A percentile compares a stretch with the other conserved stretches of the same genome.
phyloP scores from a whole-genome alignment of 2,113 vertebrate genomes.

The Pachycephala philippinensis region DNA sequence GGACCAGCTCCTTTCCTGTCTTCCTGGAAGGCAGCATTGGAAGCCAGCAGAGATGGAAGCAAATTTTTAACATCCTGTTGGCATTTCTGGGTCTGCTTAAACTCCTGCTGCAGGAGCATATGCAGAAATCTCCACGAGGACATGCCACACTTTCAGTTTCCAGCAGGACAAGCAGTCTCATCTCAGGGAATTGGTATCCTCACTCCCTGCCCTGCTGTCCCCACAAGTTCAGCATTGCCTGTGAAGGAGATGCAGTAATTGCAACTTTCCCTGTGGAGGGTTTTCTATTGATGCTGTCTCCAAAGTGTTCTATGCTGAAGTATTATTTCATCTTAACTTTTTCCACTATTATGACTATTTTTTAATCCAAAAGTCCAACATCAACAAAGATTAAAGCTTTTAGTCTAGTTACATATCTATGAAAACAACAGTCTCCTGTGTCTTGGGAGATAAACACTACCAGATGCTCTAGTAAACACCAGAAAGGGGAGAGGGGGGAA shows the following conservation, averaged over 20 bases:
- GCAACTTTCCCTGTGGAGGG: neutral
- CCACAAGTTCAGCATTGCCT: neutral
- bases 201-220: neutral
- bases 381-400: conserved; percentile 52
- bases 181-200: neutral
- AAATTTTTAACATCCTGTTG: neutral
- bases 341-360: conserved; percentile 31
- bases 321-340: conserved; percentile 34
- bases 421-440: conserved; percentile 43
- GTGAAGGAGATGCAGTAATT: neutral
- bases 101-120: neutral
- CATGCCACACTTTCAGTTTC: neutral
- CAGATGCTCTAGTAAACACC: conserved; percentile 51
- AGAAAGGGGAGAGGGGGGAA: neutral
- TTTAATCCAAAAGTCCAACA: conserved; percentile 22
- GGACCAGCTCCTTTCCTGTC: neutral
- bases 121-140: neutral
- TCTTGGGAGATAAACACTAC: conserved; percentile 42
- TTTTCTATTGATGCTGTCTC: neutral
- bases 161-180: neutral
- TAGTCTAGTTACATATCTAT: conserved; percentile 33
- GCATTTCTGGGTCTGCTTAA: neutral
- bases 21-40: neutral
- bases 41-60: neutral
- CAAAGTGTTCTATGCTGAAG: neutral